Base-by-base conservation (phyloP, 2,888 invertebrate genomes). In the Leptinotarsa juncta region DNA sequence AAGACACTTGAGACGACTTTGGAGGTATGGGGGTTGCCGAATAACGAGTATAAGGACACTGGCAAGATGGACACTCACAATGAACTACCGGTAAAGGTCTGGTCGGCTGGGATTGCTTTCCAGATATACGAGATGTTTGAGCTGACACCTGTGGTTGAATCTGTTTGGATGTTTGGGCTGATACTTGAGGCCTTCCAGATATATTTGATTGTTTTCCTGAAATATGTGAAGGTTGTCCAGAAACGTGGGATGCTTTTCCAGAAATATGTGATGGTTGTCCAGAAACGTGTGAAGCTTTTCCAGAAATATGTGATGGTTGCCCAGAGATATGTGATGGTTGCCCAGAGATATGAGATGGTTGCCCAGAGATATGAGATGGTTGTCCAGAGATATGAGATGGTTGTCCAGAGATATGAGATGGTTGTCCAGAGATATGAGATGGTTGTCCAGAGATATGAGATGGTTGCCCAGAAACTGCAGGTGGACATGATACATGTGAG, bases 1-100 rank as follows among this genome's bases (percentile, higher is more conserved):
- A 18, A 55, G 55, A 55, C 3, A 18, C 18, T n/a, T 55, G 55
- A 16, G 51, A 51, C 4, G 16, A 16, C 51, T 51, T 42, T 42
- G 10, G 42, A 42, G 42, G 51, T 51, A 16, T 1, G 51, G 51
- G 51, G 1, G 3, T 16, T 51, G 51, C 15, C 15, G 51, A n/a
- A 51, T 16, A 16, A n/a, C 5, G 18, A 53, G 7, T 18, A 53
- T 15, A 1, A 14, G 67, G 67, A 23, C 49, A 67, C 26, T 32
- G 15, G 50, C 67, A 67, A 26, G 50, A 26, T 65, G 65, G n/a
- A 65, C 65, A 70, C n/a, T 26, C 65, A 26, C 70, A 32, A 14
- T 62, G 15, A 14, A 18, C 65, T 16, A 26, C 23, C 16, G 65
- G 26, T 20, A 20, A 57, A 57, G 23, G 4, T 20, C 16, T 16